Evolutionary conservation across 2,113 vertebrate genomes (phyloP).

Genomic region (Pampusana beccarii): DNA sequence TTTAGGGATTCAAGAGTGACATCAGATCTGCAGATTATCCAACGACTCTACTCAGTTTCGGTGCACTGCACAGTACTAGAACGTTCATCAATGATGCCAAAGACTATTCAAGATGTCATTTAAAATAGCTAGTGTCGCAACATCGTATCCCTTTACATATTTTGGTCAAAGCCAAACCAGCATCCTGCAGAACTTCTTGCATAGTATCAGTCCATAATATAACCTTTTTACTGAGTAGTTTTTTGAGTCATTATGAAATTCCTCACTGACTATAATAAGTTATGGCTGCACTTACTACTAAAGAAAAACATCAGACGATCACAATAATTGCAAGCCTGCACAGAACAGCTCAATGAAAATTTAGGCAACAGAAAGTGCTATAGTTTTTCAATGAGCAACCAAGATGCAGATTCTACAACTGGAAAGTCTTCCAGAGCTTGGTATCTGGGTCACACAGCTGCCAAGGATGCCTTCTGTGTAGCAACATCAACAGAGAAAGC

Average conservation of each 20-base stretch:
- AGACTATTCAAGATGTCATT: background rate
- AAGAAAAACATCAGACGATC: background rate
- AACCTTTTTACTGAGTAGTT: background rate
- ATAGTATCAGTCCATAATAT: background rate
- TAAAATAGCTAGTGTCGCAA: background rate
- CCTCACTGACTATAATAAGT: background rate
- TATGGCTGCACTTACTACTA: background rate
- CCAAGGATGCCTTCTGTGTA: background rate
- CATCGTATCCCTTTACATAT: background rate
- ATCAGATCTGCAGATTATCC: background rate
- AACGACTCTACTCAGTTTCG: background rate
- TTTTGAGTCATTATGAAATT: background rate
- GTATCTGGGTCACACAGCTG: background rate
- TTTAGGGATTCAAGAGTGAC: background rate
- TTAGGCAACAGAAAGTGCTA: background rate
- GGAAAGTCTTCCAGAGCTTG: background rate
- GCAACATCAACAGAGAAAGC: background rate
- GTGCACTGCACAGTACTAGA: background rate
- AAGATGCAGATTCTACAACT: background rate
- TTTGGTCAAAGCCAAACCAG: background rate
- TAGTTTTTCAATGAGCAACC: background rate
- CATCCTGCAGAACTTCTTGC: background rate
- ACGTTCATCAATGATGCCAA: background rate
- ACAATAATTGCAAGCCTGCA: background rate
- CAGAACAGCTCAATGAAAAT: background rate